These are phyloP conservation scores for Cherax destructor DNA, from an alignment of 1,140 invertebrate genomes.

Conservation along the genomic window DNA sequence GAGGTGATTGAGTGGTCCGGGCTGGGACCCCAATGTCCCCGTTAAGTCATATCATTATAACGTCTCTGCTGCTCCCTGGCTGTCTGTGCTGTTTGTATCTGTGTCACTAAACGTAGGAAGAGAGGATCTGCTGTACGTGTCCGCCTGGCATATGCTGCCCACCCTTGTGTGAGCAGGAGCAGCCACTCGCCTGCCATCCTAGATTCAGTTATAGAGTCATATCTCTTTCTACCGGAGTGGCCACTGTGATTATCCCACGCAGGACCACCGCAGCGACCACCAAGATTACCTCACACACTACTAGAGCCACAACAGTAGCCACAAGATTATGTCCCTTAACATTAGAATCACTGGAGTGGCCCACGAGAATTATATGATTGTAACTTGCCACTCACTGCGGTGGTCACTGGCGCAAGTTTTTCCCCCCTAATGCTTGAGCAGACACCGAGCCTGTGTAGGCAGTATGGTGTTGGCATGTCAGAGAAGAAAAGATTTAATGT, in stretches of 20 bases:
- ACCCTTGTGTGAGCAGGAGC: constrained; percentile 25
- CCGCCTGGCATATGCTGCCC: constrained; percentile 44
- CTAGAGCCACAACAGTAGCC: neutral
- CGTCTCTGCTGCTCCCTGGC: constrained; percentile 51
- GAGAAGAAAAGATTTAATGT: neutral
- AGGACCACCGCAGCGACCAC: constrained; percentile 8
- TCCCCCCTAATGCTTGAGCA: neutral
- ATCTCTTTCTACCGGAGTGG: constrained; percentile 36
- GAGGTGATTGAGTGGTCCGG: constrained; percentile 19
- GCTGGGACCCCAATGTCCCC: constrained; percentile 17
- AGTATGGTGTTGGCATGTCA: neutral
- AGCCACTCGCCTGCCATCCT: constrained; percentile 47
- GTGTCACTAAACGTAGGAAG: constrained; percentile 53
- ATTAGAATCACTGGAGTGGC: neutral
- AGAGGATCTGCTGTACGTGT: constrained; percentile 29
- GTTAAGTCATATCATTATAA: constrained; percentile 64
- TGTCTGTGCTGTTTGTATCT: constrained; percentile 65
- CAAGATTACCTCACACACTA: neutral
- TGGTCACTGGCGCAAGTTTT: neutral
- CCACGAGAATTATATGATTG: neutral
- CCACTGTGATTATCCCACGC: neutral
- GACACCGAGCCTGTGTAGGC: neutral
- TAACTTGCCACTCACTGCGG: constrained; percentile 3
- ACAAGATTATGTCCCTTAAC: neutral
- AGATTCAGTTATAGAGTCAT: constrained; percentile 31